Evolutionary conservation across 2,113 vertebrate species (phyloP), one percentile per base, ranked within the genome.

Genomic region (Malurus melanocephalus): DNA sequence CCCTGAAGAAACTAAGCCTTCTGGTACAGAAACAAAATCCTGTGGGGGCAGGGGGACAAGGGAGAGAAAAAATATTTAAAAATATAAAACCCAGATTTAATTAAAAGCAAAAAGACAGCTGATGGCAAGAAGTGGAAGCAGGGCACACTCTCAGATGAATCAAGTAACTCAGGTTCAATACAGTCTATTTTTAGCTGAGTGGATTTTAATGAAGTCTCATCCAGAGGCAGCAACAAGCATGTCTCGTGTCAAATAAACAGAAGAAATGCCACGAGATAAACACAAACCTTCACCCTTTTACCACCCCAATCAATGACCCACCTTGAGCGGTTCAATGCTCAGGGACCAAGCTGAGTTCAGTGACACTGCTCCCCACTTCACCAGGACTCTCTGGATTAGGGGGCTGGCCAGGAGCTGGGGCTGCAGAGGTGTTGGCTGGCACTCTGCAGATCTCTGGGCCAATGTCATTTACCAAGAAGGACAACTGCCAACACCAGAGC

Each of bases 181-280:
- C 3, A 48, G 24, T 16, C 68, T 90, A 82, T 71, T 94, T 95
- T 93, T 84, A 92, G 33, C 48, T 38, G 35, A 82, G 64, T 87
- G 35, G 1, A 77, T 92, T 91, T 94, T 91, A 90, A 93, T 79
- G 89, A 93, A 48, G 45, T 75, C 53, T 90, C 71, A 78, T 46
- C 43, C 32, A 46, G 46, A 75, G 30, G 53, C 67, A 92, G 40
- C 60, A 64, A 85, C 51, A 78, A 82, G 57, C 0, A 0, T 79
- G 61, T 30, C 49, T 62, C 18, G 2, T 23, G 16, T 71, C 38
- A 87, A 72, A 48, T 45, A 53, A 79, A 67, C 1, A 5, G 30
- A 59, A 28, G 21, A 71, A 84, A 89, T 10, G 30, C 45, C 55
- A 69, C 60, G 56, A 49, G 13, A 40, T 12, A 38, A 80, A 56